These are phyloP conservation scores for Oryzias melastigma DNA, from an alignment of 2,113 vertebrate species.

Conservation along the genomic window DNA sequence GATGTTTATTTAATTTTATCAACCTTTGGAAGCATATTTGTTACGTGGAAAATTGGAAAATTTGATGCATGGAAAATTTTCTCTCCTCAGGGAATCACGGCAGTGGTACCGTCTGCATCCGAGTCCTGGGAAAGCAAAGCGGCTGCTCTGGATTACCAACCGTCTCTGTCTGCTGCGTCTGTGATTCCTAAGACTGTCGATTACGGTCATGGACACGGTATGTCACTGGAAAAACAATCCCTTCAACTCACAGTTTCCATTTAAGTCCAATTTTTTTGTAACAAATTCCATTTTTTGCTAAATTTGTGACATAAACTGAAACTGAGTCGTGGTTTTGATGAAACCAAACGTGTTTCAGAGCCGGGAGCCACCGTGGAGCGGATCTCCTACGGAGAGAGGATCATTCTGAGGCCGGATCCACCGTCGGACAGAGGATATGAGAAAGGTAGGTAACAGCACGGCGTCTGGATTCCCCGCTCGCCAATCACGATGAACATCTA, in stretches of 20 bases:
- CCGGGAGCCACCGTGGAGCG: constrained; percentile 86
- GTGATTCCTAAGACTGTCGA: constrained; percentile 93
- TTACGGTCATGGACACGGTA: constrained; percentile 89
- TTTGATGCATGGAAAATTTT: too few relatives aligned
- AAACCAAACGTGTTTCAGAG: constrained; percentile 59
- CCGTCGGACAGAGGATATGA: constrained; percentile 85
- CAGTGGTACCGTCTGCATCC: constrained; percentile 35
- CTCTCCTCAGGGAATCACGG: constrained; percentile 62
- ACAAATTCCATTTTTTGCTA: too few relatives aligned
- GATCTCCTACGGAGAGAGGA: constrained; percentile 93
- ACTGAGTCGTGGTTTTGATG: too few relatives aligned
- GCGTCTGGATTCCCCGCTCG: background rate
- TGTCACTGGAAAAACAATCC: background rate
- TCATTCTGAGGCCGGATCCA: constrained; percentile 91
- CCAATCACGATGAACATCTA: background rate
- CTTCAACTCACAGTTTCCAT: too few relatives aligned
- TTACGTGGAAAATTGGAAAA: background rate
- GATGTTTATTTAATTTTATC: background rate
- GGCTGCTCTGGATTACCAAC: constrained; percentile 42
- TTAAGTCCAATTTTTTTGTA: too few relatives aligned
- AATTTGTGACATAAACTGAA: too few relatives aligned
- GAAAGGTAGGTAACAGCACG: constrained; percentile 79
- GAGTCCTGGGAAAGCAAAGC: constrained; percentile 77
- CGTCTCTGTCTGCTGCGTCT: constrained; percentile 60
- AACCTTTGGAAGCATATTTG: background rate